These are phyloP conservation scores for Rhynchopsitta pachyrhyncha DNA, from an alignment of 2,113 vertebrate genomes.

Conservation along the genomic window DNA sequence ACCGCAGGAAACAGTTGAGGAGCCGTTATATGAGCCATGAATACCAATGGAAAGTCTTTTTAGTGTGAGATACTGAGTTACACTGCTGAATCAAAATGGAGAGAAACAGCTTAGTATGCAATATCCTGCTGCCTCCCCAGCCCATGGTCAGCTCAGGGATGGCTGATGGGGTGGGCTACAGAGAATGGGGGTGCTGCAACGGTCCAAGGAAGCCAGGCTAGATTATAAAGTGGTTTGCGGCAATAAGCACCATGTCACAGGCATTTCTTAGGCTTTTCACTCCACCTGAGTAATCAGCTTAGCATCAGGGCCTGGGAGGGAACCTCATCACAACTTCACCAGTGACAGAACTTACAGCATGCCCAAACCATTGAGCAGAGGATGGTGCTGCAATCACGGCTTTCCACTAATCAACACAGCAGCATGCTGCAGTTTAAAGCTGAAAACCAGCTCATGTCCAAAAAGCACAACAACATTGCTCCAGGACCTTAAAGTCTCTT, in stretches of 20 bases:
- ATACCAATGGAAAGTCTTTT: slow-evolving; percentile 35
- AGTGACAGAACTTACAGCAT: neutral
- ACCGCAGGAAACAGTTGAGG: neutral
- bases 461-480: neutral
- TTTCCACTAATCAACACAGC: neutral
- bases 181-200: neutral
- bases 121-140: neutral
- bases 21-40: slow-evolving; percentile 19
- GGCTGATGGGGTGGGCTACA: neutral
- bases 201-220: neutral
- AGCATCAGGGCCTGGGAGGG: neutral
- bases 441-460: neutral
- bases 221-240: neutral
- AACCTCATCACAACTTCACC: neutral
- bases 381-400: neutral
- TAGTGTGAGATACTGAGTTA: neutral
- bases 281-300: neutral
- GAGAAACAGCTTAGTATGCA: neutral
- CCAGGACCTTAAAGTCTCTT: neutral
- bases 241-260: neutral
- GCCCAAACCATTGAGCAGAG: neutral
- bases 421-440: neutral
- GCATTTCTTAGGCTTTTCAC: neutral
- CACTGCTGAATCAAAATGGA: neutral
- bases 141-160: neutral